phyloP scores from a whole-genome alignment of 2,113 vertebrate species.

The Gnathochromis pfefferi region DNA sequence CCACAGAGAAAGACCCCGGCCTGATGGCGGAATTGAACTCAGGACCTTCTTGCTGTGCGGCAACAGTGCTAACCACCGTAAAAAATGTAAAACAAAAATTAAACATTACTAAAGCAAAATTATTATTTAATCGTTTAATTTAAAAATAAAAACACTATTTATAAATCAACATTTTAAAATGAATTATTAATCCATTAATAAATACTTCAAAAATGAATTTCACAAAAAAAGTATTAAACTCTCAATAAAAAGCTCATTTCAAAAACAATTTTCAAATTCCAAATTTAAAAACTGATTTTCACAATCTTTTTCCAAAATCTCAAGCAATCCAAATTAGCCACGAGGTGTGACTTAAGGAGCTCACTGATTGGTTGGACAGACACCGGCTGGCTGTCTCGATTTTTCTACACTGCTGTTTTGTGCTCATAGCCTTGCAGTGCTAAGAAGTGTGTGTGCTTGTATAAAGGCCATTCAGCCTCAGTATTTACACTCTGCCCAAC shows the following conservation, averaged over 20 bases:
- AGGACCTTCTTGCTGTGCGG: fast-evolving
- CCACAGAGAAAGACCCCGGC: fast-evolving
- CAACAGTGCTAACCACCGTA: fast-evolving
- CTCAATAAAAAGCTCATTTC: not conserved
- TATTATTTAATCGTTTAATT: fast-evolving
- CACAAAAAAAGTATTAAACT: not conserved
- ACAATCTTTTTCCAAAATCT: not conserved
- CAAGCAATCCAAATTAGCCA: not conserved
- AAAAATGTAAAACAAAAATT: not conserved
- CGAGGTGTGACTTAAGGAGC: not conserved
- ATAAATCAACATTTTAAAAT: not conserved
- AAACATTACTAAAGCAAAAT: not conserved
- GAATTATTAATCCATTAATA: not conserved
- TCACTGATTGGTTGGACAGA: not conserved
- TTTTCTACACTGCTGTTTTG: not conserved
- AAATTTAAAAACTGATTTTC: not conserved
- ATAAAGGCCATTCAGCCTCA: not conserved
- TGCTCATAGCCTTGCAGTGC: not conserved
- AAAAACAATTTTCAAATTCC: not conserved
- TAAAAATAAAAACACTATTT: not conserved
- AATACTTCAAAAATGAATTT: not conserved
- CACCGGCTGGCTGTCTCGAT: fast-evolving
- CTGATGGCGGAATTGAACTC: not conserved
- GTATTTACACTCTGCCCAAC: not conserved
- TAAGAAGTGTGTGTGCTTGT: not conserved